These are phyloP conservation scores for Ornithoptera priamus DNA, from an alignment of 2,888 invertebrate genomes.

Conservation along the genomic window DNA sequence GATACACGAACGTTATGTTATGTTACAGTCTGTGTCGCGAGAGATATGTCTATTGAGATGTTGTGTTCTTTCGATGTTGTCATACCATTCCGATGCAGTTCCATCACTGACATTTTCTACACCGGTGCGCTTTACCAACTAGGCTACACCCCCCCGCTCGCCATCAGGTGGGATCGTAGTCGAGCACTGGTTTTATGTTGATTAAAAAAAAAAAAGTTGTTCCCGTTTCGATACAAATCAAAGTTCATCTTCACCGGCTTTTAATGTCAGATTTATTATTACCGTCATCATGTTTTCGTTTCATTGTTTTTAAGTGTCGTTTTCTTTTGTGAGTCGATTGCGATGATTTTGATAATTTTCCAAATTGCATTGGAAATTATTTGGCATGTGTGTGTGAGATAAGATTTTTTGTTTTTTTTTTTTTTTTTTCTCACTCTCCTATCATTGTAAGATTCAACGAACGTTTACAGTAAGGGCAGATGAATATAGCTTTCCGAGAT, in stretches of 20 bases:
- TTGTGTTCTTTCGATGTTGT: constrained; percentile 68
- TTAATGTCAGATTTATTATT: constrained; percentile 61
- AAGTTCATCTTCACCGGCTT: constrained; percentile 66
- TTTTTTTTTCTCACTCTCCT: constrained; percentile 30
- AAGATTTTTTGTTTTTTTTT: constrained; percentile 31
- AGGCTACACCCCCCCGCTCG: too few relatives aligned
- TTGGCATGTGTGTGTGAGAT: constrained; percentile 63
- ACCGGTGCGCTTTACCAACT: too few relatives aligned
- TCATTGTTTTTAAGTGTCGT: constrained; percentile 41
- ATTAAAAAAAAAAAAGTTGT: constrained; percentile 1
- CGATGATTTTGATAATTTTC: constrained; percentile 10
- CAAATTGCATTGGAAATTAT: constrained; percentile 27
- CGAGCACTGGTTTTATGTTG: too few relatives aligned
- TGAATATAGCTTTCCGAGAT: constrained; percentile 59
- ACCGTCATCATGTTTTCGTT: constrained; percentile 50
- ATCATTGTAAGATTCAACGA: constrained; percentile 43
- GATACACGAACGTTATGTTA: constrained; percentile 62
- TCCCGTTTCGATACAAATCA: constrained; percentile 13
- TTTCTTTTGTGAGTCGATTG: constrained; percentile 30
- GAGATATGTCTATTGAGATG: constrained; percentile 61
- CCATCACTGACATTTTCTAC: constrained; percentile 30
- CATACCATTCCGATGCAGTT: constrained; percentile 52
- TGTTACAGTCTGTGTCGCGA: constrained; percentile 72
- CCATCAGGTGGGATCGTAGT: too few relatives aligned
- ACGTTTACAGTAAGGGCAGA: constrained; percentile 43